Base-by-base conservation (phyloP, 2,797 vertebrate genomes). In the Steatocranus sp. region DNA sequence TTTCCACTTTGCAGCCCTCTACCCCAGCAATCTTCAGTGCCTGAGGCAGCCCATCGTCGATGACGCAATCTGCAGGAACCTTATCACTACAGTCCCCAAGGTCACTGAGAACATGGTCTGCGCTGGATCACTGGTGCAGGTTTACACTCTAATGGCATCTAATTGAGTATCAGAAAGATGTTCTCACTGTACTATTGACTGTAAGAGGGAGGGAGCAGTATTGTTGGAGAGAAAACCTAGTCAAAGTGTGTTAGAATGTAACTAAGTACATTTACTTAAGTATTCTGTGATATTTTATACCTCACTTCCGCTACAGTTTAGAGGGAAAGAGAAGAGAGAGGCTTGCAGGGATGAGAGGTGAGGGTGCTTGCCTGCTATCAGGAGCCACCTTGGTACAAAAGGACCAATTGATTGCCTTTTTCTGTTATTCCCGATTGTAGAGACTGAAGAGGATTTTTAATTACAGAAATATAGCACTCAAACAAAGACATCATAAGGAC, bases 11-110 rank as follows among this genome's bases (percentile, higher is more conserved):
- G 12, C 79, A 96, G 94, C 79, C 75, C 48, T 83, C 81, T 94
- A 74, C 50, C 94, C 94, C 10, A 85, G 92, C 74, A 90, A 80
- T 34, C 91, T 96, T 79, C 94, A 94, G 90, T 94, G 95, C 79
- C 89, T 96, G 88, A 92, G 85, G 78, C 94, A 96, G 89, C 94
- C 94, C 78, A 95, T 95, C 85, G 93, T 95, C 17, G 90, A 95
- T 51, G 91, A 94, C 76, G 79, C 84, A 41, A 86, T 93, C 89
- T 96, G 95, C 90, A 87, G 41, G 78, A 92, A 85, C 56, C 56
- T 61, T 61, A 61, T 61, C 30, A 34, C 30, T 34, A 34, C 5
- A 4, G 0, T 61, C 56, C 10, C 56, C 2, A 4, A 34, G 56
- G 17, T 95, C 85, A 96, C 93, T 0, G 82, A 93, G 5, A 96